Base-by-base conservation (phyloP, 2,797 vertebrate species). In the Eospalax fontanierii region DNA sequence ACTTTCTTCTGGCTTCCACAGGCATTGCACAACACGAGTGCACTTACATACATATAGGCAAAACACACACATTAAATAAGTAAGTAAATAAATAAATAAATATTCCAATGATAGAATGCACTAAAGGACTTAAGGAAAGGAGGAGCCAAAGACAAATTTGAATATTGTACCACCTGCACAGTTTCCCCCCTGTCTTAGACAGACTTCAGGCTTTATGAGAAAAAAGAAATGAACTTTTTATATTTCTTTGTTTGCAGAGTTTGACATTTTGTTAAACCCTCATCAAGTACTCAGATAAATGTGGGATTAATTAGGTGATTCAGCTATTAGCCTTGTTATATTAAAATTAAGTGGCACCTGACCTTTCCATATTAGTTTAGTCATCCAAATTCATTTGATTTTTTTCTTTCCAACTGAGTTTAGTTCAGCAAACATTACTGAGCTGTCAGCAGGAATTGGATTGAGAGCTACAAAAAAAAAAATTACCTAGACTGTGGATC, bases 391-490 rank as follows among this genome's bases (percentile, higher is more conserved):
- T 30, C 54, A 76, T 93, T 86, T 40, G 33, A 54, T 54, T 65
- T 71, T 63, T 10, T 68, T 35, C 8, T 74, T 16, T 70, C 76
- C 22, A 74, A 35, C 63, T 95, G 91, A 71, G 43, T 79, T 94
- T 83, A 91, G 78, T 38, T 63, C 38, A 91, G 14, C 16, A 95
- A 79, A 83, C 57, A 79, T 70, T 63, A 57, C 35, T 74, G 59
- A 93, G 9, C 38, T 73, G 16, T 91, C 84, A 89, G 11, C 8
- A 93, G 19, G 30, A 30, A 80, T 61, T 83, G 2, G 24, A 80
- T 28, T 35, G 22, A 92, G 63, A 85, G 26, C 35, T 81, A 66
- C 66, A 92, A 96, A 80, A 90, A 63, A 16, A 87, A n/a, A 59
- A 65, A 33, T 35, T 54, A 84, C 87, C 61, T 73, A 43, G 10